Conservation (phyloP, 2,797 vertebrate genomes). For the Myotis myotis region DNA sequence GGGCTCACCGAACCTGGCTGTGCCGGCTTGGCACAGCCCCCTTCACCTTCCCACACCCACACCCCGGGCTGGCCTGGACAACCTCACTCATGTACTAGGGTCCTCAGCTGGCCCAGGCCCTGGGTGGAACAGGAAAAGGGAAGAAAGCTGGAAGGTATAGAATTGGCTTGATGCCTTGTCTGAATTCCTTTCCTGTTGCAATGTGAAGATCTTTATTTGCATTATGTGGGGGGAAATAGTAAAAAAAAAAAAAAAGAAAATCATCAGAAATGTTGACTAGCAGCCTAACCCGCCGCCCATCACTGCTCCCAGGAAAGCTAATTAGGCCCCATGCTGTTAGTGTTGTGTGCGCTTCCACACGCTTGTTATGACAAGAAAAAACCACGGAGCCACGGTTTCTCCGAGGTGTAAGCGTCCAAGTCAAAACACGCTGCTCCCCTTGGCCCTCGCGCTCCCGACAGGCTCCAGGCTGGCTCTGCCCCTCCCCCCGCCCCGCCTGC, state of each 20-base stretch:
- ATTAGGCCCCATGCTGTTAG: slow-evolving; percentile 63
- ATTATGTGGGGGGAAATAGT: slow-evolving; percentile 3
- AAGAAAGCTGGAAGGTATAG: background rate
- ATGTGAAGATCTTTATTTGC: slow-evolving; percentile 47
- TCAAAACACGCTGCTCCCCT: slow-evolving; percentile 64
- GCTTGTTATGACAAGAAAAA: slow-evolving; percentile 74
- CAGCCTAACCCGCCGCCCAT: slow-evolving; percentile 15
- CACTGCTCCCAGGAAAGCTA: slow-evolving; percentile 54
- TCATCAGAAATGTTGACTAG: slow-evolving; percentile 56
- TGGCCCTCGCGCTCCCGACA: background rate
- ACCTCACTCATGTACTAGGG: background rate
- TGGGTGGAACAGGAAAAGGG: background rate
- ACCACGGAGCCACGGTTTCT: slow-evolving; percentile 55
- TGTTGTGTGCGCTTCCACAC: slow-evolving; percentile 24
- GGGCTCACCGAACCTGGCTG: too few relatives aligned
- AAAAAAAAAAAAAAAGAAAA: background rate
- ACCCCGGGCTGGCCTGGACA: background rate
- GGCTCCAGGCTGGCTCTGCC: background rate
- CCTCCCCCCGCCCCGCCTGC: background rate
- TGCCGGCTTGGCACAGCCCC: too few relatives aligned
- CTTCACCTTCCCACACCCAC: too few relatives aligned
- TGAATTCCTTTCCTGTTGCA: slow-evolving; percentile 7
- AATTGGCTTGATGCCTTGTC: background rate
- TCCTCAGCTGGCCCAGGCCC: background rate
- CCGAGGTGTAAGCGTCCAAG: slow-evolving; percentile 49